phyloP scores from a whole-genome alignment of 2,797 vertebrate genomes.

The Tokudaia tokunoshimensis region DNA sequence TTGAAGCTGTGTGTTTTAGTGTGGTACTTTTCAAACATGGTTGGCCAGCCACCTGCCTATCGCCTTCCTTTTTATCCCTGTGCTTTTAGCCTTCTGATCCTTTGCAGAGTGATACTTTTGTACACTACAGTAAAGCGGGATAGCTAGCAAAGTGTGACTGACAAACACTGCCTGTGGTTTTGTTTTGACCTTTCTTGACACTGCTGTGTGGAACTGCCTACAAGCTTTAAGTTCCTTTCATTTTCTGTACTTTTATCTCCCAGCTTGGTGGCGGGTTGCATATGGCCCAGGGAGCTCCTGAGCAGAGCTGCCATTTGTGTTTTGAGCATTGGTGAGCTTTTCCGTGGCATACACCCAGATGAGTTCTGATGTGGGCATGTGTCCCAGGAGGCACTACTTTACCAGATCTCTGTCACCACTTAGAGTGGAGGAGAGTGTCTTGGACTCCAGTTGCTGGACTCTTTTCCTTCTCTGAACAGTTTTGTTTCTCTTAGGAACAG shows the following conservation, averaged over 20 bases:
- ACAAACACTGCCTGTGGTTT: background rate
- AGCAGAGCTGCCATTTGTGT: background rate
- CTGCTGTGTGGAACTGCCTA: background rate
- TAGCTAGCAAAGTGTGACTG: background rate
- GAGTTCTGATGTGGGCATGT: background rate
- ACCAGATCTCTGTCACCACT: background rate
- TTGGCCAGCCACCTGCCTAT: background rate
- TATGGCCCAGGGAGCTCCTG: background rate
- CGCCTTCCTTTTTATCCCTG: background rate
- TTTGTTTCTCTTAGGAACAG: background rate
- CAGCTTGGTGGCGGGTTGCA: background rate
- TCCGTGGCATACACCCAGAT: background rate
- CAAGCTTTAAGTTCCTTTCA: background rate
- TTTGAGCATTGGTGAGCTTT: background rate
- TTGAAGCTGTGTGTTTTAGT: background rate
- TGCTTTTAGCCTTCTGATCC: background rate
- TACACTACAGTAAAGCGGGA: background rate
- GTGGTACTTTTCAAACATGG: rapidly evolving
- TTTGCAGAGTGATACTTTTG: background rate
- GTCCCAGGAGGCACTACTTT: background rate
- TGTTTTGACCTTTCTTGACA: background rate
- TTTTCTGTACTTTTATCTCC: background rate
- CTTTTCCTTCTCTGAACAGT: background rate
- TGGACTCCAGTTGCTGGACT: background rate
- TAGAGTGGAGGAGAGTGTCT: background rate